A percentile compares a stretch with the other conserved stretches of the same genome.
Evolutionary conservation across 2,797 vertebrate species (phyloP).

Genomic region (Urocyon cinereoargenteus): DNA sequence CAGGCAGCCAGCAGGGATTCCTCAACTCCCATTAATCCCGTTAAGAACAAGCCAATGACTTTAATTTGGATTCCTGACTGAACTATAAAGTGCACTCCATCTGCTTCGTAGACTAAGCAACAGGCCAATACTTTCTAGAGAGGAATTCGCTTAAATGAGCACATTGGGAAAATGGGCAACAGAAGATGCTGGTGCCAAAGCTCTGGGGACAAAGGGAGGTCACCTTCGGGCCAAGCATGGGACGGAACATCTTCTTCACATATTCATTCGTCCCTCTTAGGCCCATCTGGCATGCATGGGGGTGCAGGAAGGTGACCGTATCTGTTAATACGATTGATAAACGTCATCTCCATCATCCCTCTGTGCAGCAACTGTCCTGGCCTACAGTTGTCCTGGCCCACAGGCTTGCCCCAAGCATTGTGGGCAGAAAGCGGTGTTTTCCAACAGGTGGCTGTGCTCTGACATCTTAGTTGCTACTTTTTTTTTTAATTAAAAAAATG

Average conservation of each 20-base stretch:
- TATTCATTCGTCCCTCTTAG: conserved; percentile 57
- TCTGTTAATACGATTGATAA: conserved; percentile 40
- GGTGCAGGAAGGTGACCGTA: background rate
- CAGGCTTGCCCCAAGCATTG: background rate
- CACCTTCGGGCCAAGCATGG: conserved; percentile 42
- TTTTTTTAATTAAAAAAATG: background rate
- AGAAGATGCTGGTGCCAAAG: conserved; percentile 41
- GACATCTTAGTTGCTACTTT: background rate
- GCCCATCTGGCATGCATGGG: conserved; percentile 72
- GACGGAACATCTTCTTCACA: conserved; percentile 70
- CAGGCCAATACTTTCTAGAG: conserved; percentile 39
- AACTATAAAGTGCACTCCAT: conserved; percentile 84
- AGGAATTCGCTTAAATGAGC: background rate
- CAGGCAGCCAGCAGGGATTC: conserved; percentile 80
- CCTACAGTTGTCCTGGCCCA: conserved; percentile 69
- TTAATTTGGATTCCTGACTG: conserved; percentile 84
- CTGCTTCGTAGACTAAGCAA: conserved; percentile 81
- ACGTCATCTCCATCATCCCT: conserved; percentile 80
- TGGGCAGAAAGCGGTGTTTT: background rate
- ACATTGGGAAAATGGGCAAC: background rate
- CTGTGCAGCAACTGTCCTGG: conserved; percentile 42
- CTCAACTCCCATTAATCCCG: conserved; percentile 85
- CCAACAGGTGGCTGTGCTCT: background rate
- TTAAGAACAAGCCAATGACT: conserved; percentile 82
- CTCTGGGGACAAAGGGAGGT: background rate